Evolutionary conservation across 2,888 invertebrate species (phyloP), one percentile per base, ranked within the genome.

Genomic region (Dicranocentrus wangi): DNA sequence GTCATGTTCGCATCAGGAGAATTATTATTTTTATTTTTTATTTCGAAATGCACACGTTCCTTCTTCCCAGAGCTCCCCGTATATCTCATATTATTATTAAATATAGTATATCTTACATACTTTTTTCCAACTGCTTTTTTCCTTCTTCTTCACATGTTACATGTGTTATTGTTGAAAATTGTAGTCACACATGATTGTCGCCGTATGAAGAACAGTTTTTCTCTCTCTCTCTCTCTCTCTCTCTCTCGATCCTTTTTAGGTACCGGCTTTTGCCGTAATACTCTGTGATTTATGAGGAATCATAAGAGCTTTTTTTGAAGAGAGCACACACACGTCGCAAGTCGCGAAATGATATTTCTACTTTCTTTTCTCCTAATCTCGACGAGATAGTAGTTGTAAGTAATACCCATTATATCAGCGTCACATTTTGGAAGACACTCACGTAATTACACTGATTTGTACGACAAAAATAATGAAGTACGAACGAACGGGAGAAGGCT

Each of bases 231-330:
- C 60, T 55, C n/a, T 65, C 58, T 71, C 83, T 82, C 82, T 82
- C 58, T 72, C 72, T 72, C 60, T 55, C n/a, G 71, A 58, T 71
- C 83, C 83, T 83, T 82, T 82, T 83, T 78, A 81, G 83, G 83
- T 71, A 78, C 77, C 83, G 81, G 72, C 82, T 61, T 69, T 75
- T 21, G 75, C 47, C 72, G 58, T 82, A 83, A 82, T 83, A 76
- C 83, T 80, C 53, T 55, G 83, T 83, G 83, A 82, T 83, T 83
- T 83, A 83, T 83, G 81, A 75, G 66, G 79, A 79, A 71, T 71
- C 83, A 79, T 75, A 66, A 75, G 39, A 81, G 66, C 25, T 51
- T 1, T 10, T 21, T 39, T 32, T 21, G 15, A 28, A 63, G 32
- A 17, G 60, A 65, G 79, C 82, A 69, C 79, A 79, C 82, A 82